A percentile compares a stretch with the other conserved stretches of the same genome.
Evolutionary conservation across 2,888 invertebrate species (phyloP).

Genomic region (Gerris lacustris): DNA sequence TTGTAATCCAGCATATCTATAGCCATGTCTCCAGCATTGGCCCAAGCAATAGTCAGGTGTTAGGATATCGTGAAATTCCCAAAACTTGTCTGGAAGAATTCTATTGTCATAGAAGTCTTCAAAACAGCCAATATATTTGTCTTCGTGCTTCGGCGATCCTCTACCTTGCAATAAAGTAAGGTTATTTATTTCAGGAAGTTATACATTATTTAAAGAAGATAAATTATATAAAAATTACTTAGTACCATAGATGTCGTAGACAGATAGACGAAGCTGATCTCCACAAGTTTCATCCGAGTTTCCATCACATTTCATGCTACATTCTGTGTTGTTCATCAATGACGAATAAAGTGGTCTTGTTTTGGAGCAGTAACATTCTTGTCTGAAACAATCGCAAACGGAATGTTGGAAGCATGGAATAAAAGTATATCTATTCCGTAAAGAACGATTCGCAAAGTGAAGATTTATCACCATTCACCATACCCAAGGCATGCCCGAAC

Average conservation of each 20-base stretch:
- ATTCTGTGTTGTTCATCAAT: not conserved
- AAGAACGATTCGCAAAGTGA: too few species aligned
- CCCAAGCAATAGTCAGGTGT: conserved; percentile 20
- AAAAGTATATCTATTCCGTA: too few species aligned
- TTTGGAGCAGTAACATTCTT: not conserved
- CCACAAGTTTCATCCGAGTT: conserved; percentile 20
- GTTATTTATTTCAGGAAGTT: too few species aligned
- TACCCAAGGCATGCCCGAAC: too few species aligned
- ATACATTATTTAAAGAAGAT: too few species aligned
- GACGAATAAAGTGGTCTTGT: not conserved
- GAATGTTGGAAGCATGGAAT: too few species aligned
- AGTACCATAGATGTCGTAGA: conserved; percentile 15
- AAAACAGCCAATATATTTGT: not conserved
- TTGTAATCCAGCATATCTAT: conserved; percentile 22
- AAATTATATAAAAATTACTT: too few species aligned
- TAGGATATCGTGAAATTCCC: not conserved
- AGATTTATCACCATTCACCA: too few species aligned
- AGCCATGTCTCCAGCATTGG: conserved; percentile 20
- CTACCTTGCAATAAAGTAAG: not conserved
- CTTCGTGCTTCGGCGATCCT: not conserved
- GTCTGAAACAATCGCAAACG: too few species aligned
- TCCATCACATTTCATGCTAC: conserved; percentile 19
- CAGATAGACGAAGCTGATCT: conserved; percentile 16
- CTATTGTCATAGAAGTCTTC: not conserved
- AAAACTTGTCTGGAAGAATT: not conserved